Conservation (phyloP, 2,113 vertebrate species). For the Calidris pugnax region DNA sequence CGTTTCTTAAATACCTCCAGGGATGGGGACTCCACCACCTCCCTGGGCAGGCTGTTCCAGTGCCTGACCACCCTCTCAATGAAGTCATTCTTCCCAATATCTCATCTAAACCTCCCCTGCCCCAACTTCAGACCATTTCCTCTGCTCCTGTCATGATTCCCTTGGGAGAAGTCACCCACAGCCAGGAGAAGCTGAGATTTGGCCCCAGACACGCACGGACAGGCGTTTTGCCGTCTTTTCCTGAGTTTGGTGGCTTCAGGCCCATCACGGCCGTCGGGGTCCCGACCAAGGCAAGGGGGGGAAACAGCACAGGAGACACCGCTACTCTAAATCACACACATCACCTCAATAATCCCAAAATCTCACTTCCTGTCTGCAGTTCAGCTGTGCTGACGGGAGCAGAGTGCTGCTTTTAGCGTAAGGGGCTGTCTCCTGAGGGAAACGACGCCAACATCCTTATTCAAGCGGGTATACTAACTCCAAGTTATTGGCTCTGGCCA, state of each 20-base stretch:
- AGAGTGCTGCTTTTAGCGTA: background rate
- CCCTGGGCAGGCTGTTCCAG: too few species aligned
- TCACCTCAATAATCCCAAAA: background rate
- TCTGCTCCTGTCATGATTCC: too few species aligned
- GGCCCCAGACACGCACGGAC: too few species aligned
- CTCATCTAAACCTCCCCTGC: too few species aligned
- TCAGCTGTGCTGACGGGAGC: background rate
- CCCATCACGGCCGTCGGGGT: accelerated
- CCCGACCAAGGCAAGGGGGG: accelerated
- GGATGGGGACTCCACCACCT: too few species aligned
- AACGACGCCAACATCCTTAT: background rate
- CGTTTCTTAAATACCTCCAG: too few species aligned
- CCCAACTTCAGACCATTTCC: too few species aligned
- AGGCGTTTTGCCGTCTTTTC: accelerated
- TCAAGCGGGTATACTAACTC: background rate
- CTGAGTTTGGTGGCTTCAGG: accelerated
- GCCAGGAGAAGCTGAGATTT: accelerated
- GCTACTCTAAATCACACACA: accelerated
- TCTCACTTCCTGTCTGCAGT: background rate
- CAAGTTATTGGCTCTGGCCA: background rate
- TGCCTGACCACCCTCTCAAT: too few species aligned
- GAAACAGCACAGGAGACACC: accelerated
- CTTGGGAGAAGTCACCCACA: too few species aligned
- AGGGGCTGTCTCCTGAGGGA: background rate
- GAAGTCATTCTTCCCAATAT: too few species aligned